phyloP scores from a whole-genome alignment of 2,888 invertebrate genomes.

The Falcaria lacertinaria region DNA sequence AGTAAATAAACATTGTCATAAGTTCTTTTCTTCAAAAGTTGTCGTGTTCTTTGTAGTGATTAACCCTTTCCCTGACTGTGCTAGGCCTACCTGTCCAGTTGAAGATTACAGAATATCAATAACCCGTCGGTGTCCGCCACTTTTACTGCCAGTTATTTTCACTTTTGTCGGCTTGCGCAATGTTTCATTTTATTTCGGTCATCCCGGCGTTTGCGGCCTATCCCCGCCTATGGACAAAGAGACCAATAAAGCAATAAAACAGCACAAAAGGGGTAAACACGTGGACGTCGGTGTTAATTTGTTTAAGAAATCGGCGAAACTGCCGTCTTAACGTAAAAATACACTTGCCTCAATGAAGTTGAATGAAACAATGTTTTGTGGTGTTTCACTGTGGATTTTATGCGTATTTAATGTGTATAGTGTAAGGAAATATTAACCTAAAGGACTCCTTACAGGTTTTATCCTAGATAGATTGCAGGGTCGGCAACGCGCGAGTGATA shows the following conservation, averaged over 20 bases:
- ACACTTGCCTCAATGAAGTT: slow-evolving; percentile 18
- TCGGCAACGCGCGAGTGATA: no score
- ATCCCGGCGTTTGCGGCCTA: slow-evolving; percentile 18
- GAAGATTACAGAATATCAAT: slow-evolving; percentile 28
- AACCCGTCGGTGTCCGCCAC: slow-evolving; percentile 30
- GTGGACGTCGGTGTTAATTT: slow-evolving; percentile 66
- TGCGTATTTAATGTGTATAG: no score
- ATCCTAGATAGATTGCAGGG: no score
- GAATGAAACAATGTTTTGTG: slow-evolving; percentile 25
- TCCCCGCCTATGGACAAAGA: slow-evolving; percentile 33
- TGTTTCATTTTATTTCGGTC: slow-evolving; percentile 17
- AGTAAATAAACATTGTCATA: neutral
- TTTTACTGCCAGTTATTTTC: slow-evolving; percentile 65
- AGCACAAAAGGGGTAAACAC: slow-evolving; percentile 67
- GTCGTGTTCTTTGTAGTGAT: slow-evolving; percentile 1
- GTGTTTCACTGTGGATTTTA: neutral
- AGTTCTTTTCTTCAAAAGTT: neutral
- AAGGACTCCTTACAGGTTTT: no score
- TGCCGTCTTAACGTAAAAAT: slow-evolving; percentile 15
- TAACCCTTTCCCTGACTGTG: slow-evolving; percentile 34
- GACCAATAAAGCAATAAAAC: slow-evolving; percentile 57
- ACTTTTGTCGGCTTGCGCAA: slow-evolving; percentile 75
- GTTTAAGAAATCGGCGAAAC: slow-evolving; percentile 48
- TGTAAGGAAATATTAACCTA: no score
- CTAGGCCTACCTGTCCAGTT: slow-evolving; percentile 16